These are phyloP conservation scores for Falco cherrug DNA, from an alignment of 2,797 vertebrate species.

Conservation along the genomic window DNA sequence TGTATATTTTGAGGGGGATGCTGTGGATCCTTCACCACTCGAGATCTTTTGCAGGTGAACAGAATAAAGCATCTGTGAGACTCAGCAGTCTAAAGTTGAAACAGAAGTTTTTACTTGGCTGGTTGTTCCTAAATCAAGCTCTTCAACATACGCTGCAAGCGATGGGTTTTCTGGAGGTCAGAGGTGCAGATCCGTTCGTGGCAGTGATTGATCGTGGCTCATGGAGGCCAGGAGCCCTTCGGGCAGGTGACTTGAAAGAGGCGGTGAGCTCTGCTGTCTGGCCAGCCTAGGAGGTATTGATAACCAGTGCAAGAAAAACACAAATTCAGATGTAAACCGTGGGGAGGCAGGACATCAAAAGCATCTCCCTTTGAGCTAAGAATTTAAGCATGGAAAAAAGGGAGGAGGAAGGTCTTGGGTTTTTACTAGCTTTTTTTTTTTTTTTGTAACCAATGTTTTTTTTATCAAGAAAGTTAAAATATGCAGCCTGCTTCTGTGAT, in stretches of 20 bases:
- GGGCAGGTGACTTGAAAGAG: not conserved
- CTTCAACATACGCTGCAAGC: not conserved
- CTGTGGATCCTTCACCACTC: not conserved
- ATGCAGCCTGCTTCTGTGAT: not conserved
- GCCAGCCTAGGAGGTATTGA: not conserved
- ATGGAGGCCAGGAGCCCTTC: not conserved
- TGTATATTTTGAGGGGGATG: not conserved
- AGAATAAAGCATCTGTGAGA: not conserved
- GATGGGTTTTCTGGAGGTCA: not conserved
- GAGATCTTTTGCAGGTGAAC: not conserved
- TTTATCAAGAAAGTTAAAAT: not conserved
- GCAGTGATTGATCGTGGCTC: not conserved
- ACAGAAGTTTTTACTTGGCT: not conserved
- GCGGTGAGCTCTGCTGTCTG: not conserved
- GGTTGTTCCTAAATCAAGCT: not conserved
- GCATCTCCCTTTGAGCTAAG: not conserved
- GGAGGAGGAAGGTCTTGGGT: not conserved
- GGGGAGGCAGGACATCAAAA: not conserved
- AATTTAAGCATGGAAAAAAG: not conserved
- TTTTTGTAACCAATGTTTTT: not conserved
- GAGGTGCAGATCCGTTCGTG: not conserved
- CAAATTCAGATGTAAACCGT: not conserved
- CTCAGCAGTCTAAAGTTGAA: not conserved
- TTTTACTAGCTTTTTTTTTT: not conserved
- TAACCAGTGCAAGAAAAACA: not conserved